Evolutionary conservation across 2,113 vertebrate species (phyloP).

Genomic region (Hemicordylus capensis): DNA sequence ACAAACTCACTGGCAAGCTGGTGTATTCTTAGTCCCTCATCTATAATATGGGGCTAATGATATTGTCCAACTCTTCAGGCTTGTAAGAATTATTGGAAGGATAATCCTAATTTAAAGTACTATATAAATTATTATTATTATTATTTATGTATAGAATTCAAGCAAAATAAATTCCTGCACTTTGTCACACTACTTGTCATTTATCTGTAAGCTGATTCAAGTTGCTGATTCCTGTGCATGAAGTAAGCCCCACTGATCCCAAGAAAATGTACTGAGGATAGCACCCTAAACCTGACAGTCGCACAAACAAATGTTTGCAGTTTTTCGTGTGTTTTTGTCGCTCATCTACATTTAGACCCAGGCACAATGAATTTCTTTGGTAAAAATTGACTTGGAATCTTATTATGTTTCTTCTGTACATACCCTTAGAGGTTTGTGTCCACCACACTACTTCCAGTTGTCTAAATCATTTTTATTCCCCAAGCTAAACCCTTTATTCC

Average conservation of each 20-base stretch:
- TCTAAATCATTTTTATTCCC: background rate
- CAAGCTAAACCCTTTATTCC: background rate
- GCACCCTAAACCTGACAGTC: background rate
- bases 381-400: background rate
- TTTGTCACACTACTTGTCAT: background rate
- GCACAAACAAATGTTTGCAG: background rate
- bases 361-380: background rate
- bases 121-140: background rate
- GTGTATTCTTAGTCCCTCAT: no score
- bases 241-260: background rate
- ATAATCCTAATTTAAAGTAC: background rate
- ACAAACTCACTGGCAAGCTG: background rate
- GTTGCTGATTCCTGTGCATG: background rate
- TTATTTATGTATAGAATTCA: background rate
- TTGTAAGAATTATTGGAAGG: background rate
- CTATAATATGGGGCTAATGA: background rate
- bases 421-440: background rate
- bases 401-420: background rate
- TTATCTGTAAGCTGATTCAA: background rate
- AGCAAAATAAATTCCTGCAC: background rate
- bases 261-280: background rate
- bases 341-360: background rate
- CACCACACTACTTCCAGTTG: background rate
- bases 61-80: background rate
- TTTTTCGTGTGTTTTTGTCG: background rate